Evolutionary conservation across 1,140 invertebrate species (phyloP).

Genomic region (Halyomorpha halys): DNA sequence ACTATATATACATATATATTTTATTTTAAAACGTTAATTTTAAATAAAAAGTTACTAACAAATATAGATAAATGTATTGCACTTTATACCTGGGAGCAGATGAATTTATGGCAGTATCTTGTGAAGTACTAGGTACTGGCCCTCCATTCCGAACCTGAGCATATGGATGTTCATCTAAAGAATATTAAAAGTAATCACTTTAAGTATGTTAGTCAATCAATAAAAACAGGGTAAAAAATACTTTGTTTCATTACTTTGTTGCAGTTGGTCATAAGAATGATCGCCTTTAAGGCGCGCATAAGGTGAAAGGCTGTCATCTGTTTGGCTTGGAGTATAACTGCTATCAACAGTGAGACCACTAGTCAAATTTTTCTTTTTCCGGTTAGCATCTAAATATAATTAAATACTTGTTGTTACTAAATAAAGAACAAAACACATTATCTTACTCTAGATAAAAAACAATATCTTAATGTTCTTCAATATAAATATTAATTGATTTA

Average conservation of each 20-base stretch:
- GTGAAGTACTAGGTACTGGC: background rate
- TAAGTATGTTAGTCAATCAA: background rate
- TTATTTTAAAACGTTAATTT: too few relatives aligned
- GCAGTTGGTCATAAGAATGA: constrained; percentile 36
- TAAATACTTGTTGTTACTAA: too few relatives aligned
- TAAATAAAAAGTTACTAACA: too few relatives aligned
- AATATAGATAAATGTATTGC: too few relatives aligned
- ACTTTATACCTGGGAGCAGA: constrained; percentile 20
- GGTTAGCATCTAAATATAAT: background rate
- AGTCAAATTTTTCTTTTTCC: constrained; percentile 22
- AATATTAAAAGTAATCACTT: constrained; percentile 19
- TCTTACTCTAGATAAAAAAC: too few relatives aligned
- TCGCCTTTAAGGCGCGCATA: constrained; percentile 33
- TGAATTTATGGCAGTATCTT: constrained; percentile 28
- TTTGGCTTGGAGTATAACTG: constrained; percentile 29
- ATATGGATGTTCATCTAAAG: constrained; percentile 36
- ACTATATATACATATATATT: too few relatives aligned
- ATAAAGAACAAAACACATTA: too few relatives aligned
- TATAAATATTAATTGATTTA: too few relatives aligned
- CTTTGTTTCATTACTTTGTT: constrained; percentile 31
- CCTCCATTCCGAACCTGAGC: constrained; percentile 33
- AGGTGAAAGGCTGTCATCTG: constrained; percentile 32
- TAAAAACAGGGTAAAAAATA: too few relatives aligned
- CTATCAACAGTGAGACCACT: constrained; percentile 27
- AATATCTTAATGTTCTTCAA: too few relatives aligned